Percentiles rank a stretch among this genome's conserved stretches.
phyloP scores from a whole-genome alignment of 2,888 invertebrate genomes.

The Heliconius ethilla region DNA sequence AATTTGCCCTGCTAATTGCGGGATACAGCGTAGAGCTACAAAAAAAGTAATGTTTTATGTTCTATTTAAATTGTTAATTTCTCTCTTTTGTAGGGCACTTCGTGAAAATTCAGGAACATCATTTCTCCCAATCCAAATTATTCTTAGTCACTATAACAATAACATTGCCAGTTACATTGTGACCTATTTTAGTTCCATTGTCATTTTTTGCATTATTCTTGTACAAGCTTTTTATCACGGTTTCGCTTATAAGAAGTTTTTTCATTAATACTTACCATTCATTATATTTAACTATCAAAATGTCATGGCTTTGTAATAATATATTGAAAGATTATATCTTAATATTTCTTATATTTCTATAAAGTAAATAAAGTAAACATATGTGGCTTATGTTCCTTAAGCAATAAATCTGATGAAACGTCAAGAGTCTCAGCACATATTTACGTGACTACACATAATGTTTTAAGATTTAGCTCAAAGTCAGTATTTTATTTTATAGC shows the following conservation, averaged over 20 bases:
- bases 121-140: conserved; percentile 24
- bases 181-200: conserved; percentile 31
- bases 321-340: too few species aligned
- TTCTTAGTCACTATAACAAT: conserved; percentile 27
- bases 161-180: conserved; percentile 27
- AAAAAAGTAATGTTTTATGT: neutral
- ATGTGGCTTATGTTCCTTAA: neutral
- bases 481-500: neutral
- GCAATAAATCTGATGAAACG: conserved; percentile 16
- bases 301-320: neutral
- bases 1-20: too few species aligned
- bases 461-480: neutral
- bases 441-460: conserved; percentile 20
- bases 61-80: conserved; percentile 4
- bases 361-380: neutral
- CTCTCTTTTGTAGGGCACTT: neutral
- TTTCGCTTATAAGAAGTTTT: neutral
- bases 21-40: too few species aligned
- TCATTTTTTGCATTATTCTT: conserved; percentile 22
- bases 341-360: neutral
- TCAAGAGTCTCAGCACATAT: conserved; percentile 17
- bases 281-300: neutral
- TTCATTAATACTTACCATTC: neutral
- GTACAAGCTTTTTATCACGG: conserved; percentile 1
- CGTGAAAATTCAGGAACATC: conserved; percentile 11